Conservation (phyloP, 1,140 invertebrate genomes). For the Chrysomallon squamiferum region DNA sequence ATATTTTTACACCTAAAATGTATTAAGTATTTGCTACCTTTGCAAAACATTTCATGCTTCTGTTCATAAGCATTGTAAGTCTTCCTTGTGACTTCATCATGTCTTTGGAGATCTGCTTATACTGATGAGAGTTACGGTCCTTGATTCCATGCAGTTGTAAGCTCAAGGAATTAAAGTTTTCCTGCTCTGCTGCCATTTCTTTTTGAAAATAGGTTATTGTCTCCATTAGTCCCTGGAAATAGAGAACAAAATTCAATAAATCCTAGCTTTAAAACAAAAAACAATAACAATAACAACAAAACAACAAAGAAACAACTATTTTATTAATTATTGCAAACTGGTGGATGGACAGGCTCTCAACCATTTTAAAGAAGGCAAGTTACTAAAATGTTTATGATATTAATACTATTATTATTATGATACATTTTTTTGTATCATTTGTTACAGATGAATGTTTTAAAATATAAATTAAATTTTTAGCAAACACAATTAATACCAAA, state of each 20-base stretch:
- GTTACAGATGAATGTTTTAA: too few relatives aligned
- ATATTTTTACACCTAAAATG: too few relatives aligned
- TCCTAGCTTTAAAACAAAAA: neutral
- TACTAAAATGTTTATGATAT: too few relatives aligned
- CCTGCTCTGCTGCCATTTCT: conserved; percentile 53
- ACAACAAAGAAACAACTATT: too few relatives aligned
- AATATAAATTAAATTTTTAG: too few relatives aligned
- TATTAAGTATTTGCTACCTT: too few relatives aligned
- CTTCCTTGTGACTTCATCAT: conserved; percentile 42
- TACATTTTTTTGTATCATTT: too few relatives aligned
- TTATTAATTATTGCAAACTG: too few relatives aligned
- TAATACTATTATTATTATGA: too few relatives aligned
- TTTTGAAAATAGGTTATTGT: conserved; percentile 47
- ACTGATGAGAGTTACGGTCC: conserved; percentile 44
- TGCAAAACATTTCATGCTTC: conserved; percentile 55
- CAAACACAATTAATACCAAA: too few relatives aligned
- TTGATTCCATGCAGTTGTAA: conserved; percentile 32
- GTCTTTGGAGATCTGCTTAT: conserved; percentile 50
- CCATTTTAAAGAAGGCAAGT: too few relatives aligned
- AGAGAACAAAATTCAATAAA: conserved; percentile 11
- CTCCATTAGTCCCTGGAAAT: conserved; percentile 44
- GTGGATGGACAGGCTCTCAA: too few relatives aligned
- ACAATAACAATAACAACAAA: neutral
- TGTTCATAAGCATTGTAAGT: conserved; percentile 50
- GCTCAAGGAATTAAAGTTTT: conserved; percentile 47